phyloP scores from a whole-genome alignment of 2,888 invertebrate genomes.

The Hemithea aestivaria region DNA sequence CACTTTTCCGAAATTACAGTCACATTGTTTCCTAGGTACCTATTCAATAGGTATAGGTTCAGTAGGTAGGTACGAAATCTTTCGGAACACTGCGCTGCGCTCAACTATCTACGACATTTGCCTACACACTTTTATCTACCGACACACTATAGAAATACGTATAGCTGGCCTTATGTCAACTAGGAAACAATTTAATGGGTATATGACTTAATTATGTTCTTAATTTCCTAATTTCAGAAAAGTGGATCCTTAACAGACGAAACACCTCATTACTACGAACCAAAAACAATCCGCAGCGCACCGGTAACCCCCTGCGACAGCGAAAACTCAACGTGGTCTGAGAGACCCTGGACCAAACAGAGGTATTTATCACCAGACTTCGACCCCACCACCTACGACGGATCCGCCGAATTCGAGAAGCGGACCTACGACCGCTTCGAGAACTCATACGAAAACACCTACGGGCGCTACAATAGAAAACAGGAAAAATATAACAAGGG shows the following conservation, averaged over 20 bases:
- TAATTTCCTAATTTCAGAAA: slow-evolving; percentile 49
- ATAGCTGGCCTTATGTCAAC: too few relatives aligned
- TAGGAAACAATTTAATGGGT: too few relatives aligned
- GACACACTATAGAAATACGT: too few relatives aligned
- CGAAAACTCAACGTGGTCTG: slow-evolving; percentile 61
- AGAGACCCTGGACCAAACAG: slow-evolving; percentile 45
- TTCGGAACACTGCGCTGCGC: too few relatives aligned
- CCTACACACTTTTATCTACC: too few relatives aligned
- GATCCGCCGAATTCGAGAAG: slow-evolving; percentile 34
- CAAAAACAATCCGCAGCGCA: slow-evolving; percentile 61
- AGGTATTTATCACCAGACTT: slow-evolving; percentile 38
- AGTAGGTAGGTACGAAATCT: too few relatives aligned
- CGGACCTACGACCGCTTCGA: slow-evolving; percentile 24
- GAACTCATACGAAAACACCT: slow-evolving; percentile 15
- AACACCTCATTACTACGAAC: slow-evolving; percentile 45
- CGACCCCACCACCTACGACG: slow-evolving; percentile 34
- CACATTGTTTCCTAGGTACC: too few relatives aligned
- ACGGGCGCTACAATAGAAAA: slow-evolving; percentile 21
- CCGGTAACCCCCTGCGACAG: slow-evolving; percentile 72
- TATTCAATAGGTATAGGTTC: too few relatives aligned
- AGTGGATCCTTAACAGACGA: slow-evolving; percentile 65
- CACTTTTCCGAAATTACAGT: too few relatives aligned
- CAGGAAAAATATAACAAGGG: slow-evolving; percentile 23
- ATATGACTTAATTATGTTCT: neutral
- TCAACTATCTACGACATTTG: too few relatives aligned